Base-by-base conservation (phyloP, 2,113 vertebrate species). In the Tragelaphus imberbis region DNA sequence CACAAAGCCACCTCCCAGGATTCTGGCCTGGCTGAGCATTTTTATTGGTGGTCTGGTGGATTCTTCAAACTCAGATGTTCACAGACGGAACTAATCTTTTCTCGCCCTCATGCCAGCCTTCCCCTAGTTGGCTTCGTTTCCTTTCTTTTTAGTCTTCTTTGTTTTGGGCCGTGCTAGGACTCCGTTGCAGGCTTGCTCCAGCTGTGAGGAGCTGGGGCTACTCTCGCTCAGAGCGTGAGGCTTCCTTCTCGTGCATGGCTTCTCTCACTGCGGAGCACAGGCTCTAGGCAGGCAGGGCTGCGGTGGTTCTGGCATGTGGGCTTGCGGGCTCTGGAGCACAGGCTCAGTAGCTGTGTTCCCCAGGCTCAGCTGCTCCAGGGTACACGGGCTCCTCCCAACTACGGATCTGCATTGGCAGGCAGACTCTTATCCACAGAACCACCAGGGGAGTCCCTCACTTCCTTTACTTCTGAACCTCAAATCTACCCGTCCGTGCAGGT, bases 231-330 rank as follows among this genome's bases (percentile, higher is more conserved):
- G 19, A 44, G 71, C 10, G 11, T 25, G 71, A 23, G 36, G 36
- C 36, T 44, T 25, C 71, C 36, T 44, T 40, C 36, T 44, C 36
- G 3, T 1, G 21, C 1, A 3, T 3, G 5, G 36, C 71, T 27
- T 44, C 71, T 75, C 11, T 3, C 1, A 11, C 36, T 7, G 23
- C 5, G 0, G 71, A 6, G 36, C 23, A 25, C 21, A 7, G 71
- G 71, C 21, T 75, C 36, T 75, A 2, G 71, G 71, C 36, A 7
- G 21, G 71, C 61, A 14, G 61, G 61, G 61, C 61, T 30, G 15
- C 28, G 1, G 28, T 6, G 1, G 13, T 30, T 63, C 28, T 2
- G 0, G 61, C 28, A 0, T 63, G 61, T 30, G 61, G 13, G 61
- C 56, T 23, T 1, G 23, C 11, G 2, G 25, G 55, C 55, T 56